Base-by-base conservation (phyloP, 2,888 invertebrate genomes). In the Philereme transversata region DNA sequence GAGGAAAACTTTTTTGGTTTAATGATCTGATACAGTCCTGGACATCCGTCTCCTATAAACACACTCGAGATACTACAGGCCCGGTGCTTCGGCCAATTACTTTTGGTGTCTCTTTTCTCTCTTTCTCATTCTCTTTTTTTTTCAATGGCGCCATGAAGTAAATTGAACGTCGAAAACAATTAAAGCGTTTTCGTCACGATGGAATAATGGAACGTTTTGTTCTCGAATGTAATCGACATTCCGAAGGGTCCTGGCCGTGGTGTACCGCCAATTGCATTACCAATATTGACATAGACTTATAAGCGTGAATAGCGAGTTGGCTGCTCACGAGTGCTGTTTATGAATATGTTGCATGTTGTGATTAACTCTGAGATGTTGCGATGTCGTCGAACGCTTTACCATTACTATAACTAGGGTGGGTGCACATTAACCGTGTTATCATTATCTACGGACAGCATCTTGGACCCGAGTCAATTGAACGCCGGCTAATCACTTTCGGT, bases 361-460 rank as follows among this genome's bases (percentile, higher is more conserved):
- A 86, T 84, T 79, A 84, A 82, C 82, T 78, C 60, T 62, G 70
- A 45, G 60, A 64, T 67, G 67, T 60, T 60, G 63, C 73, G 77
- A 76, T 83, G 84, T 84, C 84, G 77, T 81, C 81, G 77, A 73
- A 72, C 72, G 78, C 78, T 78, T 43, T n/a, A 35, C 36, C 57
- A 50, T 47, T 55, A 76, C 70, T 67, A 73, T 71, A 69, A 77
- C 22, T 22, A 22, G 22, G 46, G 50, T 58, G 51, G 78, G 72
- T 75, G 77, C 79, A 81, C 78, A 79, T 82, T 81, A 76, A 81
- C 84, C 83, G 72, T 77, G 78, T 90, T 90, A 88, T 80, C 84
- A 84, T 86, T 89, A 90, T 91, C 90, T 81, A 72, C 70, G 78
- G 89, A 90, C 91, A 88, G 88, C 79, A 87, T 90, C 90, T 91